Evolutionary conservation across 1,140 invertebrate species (phyloP).

Genomic region (Tribolium madens): DNA sequence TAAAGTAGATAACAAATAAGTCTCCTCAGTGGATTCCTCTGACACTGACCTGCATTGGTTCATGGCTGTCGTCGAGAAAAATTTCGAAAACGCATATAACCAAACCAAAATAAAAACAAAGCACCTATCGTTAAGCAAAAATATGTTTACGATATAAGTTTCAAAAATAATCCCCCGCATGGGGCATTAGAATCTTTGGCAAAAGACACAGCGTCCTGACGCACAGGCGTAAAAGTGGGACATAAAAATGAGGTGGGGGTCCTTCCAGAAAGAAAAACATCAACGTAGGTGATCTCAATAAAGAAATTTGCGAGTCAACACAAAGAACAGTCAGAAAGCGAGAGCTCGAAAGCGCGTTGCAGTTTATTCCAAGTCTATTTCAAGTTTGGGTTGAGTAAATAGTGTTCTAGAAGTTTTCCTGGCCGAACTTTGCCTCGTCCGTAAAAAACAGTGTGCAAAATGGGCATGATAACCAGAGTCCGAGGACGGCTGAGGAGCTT

Average conservation of each 20-base stretch:
- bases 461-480: conserved; percentile 78
- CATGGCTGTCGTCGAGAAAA: background rate
- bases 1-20: background rate
- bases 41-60: conserved; percentile 6
- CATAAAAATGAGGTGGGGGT: conserved; percentile 34
- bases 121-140: conserved; percentile 30
- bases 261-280: conserved; percentile 36
- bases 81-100: no score
- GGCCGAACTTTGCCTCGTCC: background rate
- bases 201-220: conserved; percentile 19
- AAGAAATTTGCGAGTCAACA: conserved; percentile 42
- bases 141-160: conserved; percentile 43
- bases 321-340: conserved; percentile 33
- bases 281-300: conserved; percentile 20
- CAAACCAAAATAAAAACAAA: conserved; percentile 7
- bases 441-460: conserved; percentile 54
- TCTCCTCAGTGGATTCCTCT: background rate
- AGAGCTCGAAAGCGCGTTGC: background rate
- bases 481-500: conserved; percentile 72
- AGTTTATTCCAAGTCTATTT: conserved; percentile 1
- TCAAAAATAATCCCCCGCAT: conserved; percentile 44
- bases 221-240: conserved; percentile 40
- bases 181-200: conserved; percentile 22
- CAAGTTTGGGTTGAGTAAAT: conserved; percentile 15
- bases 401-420: conserved; percentile 31